Base-by-base conservation (phyloP, 2,797 vertebrate genomes). In the Miichthys miiuy region DNA sequence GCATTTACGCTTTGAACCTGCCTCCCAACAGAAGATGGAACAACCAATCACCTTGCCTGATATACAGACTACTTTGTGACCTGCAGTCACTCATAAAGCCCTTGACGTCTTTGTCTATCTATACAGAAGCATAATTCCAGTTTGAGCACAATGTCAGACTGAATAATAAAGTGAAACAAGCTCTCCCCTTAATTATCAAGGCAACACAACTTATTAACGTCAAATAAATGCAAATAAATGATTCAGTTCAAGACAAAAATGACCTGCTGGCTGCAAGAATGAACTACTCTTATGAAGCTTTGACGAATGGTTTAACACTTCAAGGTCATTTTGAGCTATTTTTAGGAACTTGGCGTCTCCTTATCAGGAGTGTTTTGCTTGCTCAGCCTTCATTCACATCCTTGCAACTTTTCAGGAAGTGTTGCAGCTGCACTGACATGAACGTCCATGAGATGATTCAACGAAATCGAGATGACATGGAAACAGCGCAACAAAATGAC, bases 271-370 rank as follows among this genome's bases (percentile, higher is more conserved):
- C 48, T 34, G 64, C 55, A 64, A 63, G 50, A 51, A 73, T 16
- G 1, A 38, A 61, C 20, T n/a, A 44, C 72, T 72, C 18, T 60
- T 23, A 48, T 30, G 48, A 58, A 44, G 66, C 30, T 18, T 50
- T 5, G 17, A 55, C 42, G 76, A 60, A 75, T 25, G 5, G 5
- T 75, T 79, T 47, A 23, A 23, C 14, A 65, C 61, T 34, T 81
- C 70, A 83, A 77, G 78, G 84, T 82, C 81, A 89, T 38, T 66
- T 6, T 11, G 30, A 68, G 62, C 74, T 86, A 89, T 87, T 85
- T 87, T 88, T 61, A 83, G 82, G 51, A 48, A 30, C 38, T 55
- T 41, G 52, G 51, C 67, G 6, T 83, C 51, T 52, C 58, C 57
- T 81, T 84, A 84, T 87, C 75, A 0, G 12, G 6, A 23, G 27